Evolutionary conservation across 2,797 vertebrate species (phyloP).

Genomic region (Semotilus atromaculatus): DNA sequence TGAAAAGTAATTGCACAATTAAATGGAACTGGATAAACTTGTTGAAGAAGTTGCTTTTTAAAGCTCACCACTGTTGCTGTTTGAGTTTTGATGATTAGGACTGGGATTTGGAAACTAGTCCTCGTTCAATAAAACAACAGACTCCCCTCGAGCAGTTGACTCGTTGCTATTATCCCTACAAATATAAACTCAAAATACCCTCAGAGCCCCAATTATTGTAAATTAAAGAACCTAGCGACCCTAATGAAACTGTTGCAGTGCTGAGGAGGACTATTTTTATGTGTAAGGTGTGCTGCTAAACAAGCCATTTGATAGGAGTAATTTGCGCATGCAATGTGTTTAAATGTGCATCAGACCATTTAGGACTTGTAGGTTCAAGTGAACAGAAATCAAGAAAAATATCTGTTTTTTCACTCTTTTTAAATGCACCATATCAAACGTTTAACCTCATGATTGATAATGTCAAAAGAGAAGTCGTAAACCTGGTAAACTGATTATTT

Average conservation of each 20-base stretch:
- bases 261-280: conserved; percentile 61
- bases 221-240: conserved; percentile 73
- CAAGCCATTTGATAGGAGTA: conserved; percentile 57
- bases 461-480: background rate
- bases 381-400: background rate
- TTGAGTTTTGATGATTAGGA: conserved; percentile 31
- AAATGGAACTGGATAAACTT: conserved; percentile 57
- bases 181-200: conserved; percentile 67
- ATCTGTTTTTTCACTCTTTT: background rate
- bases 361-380: background rate
- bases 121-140: conserved; percentile 26
- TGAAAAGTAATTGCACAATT: conserved; percentile 68
- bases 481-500: background rate
- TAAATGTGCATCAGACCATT: background rate
- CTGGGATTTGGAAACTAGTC: conserved; percentile 18
- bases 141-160: conserved; percentile 44
- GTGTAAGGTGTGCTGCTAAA: conserved; percentile 67
- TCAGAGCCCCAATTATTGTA: conserved; percentile 73
- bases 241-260: conserved; percentile 76
- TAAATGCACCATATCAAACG: background rate
- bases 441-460: background rate
- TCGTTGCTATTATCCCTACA: conserved; percentile 51
- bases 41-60: conserved; percentile 48
- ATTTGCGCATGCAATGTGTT: background rate
- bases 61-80: conserved; percentile 39